Conservation (phyloP, 53 echinoderm and acorn worm species). For the Patiria pectinifera region DNA sequence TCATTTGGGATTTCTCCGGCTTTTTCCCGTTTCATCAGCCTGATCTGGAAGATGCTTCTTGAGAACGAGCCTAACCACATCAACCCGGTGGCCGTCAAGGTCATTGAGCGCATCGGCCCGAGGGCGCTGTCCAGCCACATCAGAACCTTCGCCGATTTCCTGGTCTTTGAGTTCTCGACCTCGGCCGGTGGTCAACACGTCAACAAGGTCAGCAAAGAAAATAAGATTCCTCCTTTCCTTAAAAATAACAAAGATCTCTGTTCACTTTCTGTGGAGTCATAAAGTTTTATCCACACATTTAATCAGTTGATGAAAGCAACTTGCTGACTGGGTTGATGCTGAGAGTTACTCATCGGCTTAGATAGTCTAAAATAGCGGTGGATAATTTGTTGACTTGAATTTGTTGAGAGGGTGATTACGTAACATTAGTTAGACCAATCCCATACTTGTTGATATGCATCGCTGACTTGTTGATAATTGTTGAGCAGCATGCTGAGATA, state of each 20-base stretch:
- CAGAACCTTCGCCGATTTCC: constrained; percentile 91
- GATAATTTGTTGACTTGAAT: constrained; percentile 15
- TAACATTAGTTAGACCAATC: no score
- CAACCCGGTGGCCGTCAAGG: constrained; percentile 85
- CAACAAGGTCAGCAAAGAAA: constrained; percentile 74
- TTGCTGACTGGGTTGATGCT: not conserved
- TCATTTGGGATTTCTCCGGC: not conserved
- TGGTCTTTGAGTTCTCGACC: constrained; percentile 96
- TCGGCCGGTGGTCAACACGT: constrained; percentile 93
- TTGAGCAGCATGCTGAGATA: no score
- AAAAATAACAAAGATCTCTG: not conserved
- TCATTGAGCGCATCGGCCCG: constrained; percentile 90
- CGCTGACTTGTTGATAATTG: no score
- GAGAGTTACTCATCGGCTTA: not conserved
- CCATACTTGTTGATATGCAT: no score
- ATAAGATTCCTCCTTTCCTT: not conserved
- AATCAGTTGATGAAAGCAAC: not conserved
- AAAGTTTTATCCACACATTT: not conserved
- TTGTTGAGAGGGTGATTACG: no score
- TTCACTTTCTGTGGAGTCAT: no score
- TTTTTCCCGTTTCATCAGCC: constrained; percentile 40
- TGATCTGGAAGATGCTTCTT: constrained; percentile 98
- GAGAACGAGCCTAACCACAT: constrained; percentile 82
- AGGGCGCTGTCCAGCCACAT: constrained; percentile 87
- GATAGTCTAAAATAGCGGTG: not conserved